Evolutionary conservation across 2,797 vertebrate genomes (phyloP).

Genomic region (Sternotherus odoratus): DNA sequence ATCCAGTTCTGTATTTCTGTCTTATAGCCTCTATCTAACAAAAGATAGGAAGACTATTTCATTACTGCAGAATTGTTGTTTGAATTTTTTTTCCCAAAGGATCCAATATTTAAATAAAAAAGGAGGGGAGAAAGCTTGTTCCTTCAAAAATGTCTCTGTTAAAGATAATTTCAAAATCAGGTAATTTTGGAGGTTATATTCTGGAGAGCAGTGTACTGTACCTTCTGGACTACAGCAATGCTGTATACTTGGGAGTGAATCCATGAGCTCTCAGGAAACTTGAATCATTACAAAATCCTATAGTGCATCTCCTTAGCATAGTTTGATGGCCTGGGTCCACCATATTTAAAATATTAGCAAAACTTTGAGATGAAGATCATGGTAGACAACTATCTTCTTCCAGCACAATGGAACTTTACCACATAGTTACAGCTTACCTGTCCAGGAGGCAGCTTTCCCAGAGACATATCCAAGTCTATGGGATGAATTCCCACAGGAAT

Average conservation of each 20-base stretch:
- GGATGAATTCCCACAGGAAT: background rate
- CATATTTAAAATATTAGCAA: background rate
- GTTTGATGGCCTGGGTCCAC: background rate
- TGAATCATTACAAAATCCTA: background rate
- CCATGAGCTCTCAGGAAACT: background rate
- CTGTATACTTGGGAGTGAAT: background rate
- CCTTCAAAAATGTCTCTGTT: background rate
- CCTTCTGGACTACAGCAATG: background rate
- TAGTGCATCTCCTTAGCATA: background rate
- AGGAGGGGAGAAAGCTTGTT: background rate
- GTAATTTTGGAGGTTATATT: background rate
- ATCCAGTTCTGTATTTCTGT: background rate
- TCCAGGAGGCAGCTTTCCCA: background rate
- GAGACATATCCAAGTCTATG: background rate
- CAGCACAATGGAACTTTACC: background rate
- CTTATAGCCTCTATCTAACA: background rate
- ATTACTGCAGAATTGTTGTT: background rate
- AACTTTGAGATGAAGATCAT: background rate
- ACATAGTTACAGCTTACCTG: background rate
- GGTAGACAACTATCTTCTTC: background rate
- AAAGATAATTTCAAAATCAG: background rate
- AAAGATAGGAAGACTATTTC: background rate
- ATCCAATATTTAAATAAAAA: background rate
- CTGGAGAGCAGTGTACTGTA: no score
- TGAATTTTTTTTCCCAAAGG: background rate